Evolutionary conservation across 2,797 vertebrate genomes (phyloP), one percentile per base, ranked within the genome.

Genomic region (Hyperoplus immaculatus): DNA sequence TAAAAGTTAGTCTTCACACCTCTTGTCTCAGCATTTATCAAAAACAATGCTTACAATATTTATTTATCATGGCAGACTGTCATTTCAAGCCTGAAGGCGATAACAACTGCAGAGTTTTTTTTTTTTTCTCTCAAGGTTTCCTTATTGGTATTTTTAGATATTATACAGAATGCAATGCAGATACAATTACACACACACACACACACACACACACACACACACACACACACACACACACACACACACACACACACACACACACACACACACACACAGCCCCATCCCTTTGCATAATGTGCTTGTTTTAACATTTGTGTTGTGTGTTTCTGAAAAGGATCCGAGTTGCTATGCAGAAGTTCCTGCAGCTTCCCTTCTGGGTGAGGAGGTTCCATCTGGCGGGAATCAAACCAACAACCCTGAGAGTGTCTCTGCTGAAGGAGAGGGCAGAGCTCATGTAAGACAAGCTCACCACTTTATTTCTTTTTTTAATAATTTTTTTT

Each of bases 361-460:
- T 97, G 75, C 88, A 92, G 78, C 92, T 99, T 57, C 97, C 97
- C 0, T 96, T 96, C 11, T 95, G 95, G 91, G 95, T 96, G 9
- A 96, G 88, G 77, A 96, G 89, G 72, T 98, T 97, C 78, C 91
- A 94, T 45, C 88, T 99, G 42, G 93, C 95, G 14, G 87, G 95
- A 74, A 93, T 95, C 69, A 92, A 91, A 62, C 97, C 98, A 4
- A 84, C 96, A 78, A 97, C 96, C 0, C 80, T 99, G 29, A 86
- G 45, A 21, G 84, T 99, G 5, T 86, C 95, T 85, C 67, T 97
- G 1, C 81, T 14, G 16, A 89, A 93, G 72, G 80, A 96, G 72
- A 94, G 69, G 29, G 94, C 96, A 8, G 86, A 93, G 79, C 94
- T 97, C 8, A 84, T 94, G 98, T 99, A 90, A 97, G 97, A 89